A percentile compares a stretch with the other conserved stretches of the same genome.
Evolutionary conservation across 2,888 invertebrate genomes (phyloP).

Genomic region (Dyspetes luteomarginatus): DNA sequence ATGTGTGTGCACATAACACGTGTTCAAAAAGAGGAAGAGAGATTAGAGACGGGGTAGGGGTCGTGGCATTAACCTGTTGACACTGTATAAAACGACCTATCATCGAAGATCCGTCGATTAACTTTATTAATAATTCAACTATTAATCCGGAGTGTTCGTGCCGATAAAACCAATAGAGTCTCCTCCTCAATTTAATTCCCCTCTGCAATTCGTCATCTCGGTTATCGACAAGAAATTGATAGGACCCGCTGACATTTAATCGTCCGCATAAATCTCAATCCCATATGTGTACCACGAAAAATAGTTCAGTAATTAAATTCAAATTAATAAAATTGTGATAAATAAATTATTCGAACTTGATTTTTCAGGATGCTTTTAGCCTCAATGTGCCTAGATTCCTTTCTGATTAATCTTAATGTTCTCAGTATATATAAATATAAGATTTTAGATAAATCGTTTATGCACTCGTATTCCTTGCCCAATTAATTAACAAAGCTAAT

Average conservation of each 20-base stretch:
- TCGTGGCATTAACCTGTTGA: constrained; percentile 71
- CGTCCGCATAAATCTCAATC: background rate
- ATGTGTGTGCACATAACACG: background rate
- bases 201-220: constrained; percentile 37
- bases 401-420: background rate
- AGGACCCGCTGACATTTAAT: constrained; percentile 30
- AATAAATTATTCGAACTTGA: too few relatives aligned
- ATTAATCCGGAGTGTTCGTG: constrained; percentile 68
- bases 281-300: too few relatives aligned
- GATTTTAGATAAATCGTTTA: background rate
- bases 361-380: too few relatives aligned
- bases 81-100: constrained; percentile 61
- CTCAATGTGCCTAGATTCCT: background rate
- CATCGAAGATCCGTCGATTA: constrained; percentile 80
- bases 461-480: background rate
- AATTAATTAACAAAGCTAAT: constrained; percentile 60
- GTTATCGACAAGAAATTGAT: constrained; percentile 51
- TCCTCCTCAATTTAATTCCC: constrained; percentile 49
- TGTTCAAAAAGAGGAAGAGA: constrained; percentile 27
- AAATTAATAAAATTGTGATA: too few relatives aligned
- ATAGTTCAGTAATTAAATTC: too few relatives aligned
- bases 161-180: constrained; percentile 45
- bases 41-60: constrained; percentile 50
- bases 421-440: background rate
- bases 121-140: constrained; percentile 80